Percentiles rank a stretch among this genome's conserved stretches.
These are phyloP conservation scores for Carduelis carduelis DNA, from an alignment of 2,797 vertebrate species.

Conservation along the genomic window DNA sequence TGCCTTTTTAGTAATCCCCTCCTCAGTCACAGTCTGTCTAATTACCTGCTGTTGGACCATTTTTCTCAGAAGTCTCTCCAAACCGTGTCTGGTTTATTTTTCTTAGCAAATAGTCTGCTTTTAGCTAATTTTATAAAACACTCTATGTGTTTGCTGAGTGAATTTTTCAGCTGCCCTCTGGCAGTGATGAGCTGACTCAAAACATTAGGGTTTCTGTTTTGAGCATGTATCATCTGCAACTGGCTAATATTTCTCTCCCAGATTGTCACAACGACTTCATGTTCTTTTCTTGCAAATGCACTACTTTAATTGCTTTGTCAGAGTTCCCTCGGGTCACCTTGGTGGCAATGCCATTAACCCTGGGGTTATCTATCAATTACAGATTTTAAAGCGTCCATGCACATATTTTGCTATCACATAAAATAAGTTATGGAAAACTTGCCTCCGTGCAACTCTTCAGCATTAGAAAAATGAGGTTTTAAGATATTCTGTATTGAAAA, in stretches of 20 bases:
- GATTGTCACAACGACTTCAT: conserved; percentile 6
- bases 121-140: conserved; percentile 40
- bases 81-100: background rate
- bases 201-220: conserved; percentile 52
- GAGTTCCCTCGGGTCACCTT: conserved; percentile 3
- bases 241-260: conserved; percentile 37
- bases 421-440: conserved; percentile 3
- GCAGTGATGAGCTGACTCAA: conserved; percentile 53
- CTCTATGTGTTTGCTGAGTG: background rate
- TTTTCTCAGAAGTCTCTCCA: conserved; percentile 50
- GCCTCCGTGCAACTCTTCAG: background rate
- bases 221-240: conserved; percentile 20
- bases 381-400: background rate
- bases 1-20: conserved; percentile 33
- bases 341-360: conserved; percentile 45
- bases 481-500: background rate
- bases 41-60: conserved; percentile 40
- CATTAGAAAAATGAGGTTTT: background rate
- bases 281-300: conserved; percentile 1
- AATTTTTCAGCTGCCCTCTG: conserved; percentile 33
- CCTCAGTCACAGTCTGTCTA: conserved; percentile 30
- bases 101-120: conserved; percentile 17
- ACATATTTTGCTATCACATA: background rate
- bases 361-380: conserved; percentile 28
- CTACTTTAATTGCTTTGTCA: conserved; percentile 50